A percentile compares a stretch with the other conserved stretches of the same genome.
Evolutionary conservation across 2,797 vertebrate species (phyloP).

Genomic region (Bufotes viridis): DNA sequence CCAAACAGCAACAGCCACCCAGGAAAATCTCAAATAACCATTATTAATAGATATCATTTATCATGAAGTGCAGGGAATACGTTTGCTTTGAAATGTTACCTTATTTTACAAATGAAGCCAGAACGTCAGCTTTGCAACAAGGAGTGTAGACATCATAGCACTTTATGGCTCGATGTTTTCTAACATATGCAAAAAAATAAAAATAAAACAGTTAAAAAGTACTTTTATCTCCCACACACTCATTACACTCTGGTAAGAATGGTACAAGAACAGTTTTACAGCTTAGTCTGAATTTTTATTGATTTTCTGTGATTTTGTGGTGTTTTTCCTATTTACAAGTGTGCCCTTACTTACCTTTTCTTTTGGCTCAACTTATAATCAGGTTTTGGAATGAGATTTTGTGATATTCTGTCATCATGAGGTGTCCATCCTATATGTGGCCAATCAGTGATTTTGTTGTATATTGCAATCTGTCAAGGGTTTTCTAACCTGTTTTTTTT

Average conservation of each 20-base stretch:
- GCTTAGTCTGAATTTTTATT: neutral
- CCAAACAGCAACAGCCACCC: slow-evolving; percentile 40
- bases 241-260: neutral
- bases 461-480: too few species aligned
- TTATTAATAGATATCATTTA: slow-evolving; percentile 60
- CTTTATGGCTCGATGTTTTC: neutral
- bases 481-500: too few species aligned
- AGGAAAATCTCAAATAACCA: slow-evolving; percentile 39
- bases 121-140: neutral
- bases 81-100: slow-evolving; percentile 45
- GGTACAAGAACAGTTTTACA: neutral
- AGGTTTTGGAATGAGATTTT: too few species aligned
- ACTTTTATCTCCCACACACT: neutral
- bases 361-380: too few species aligned
- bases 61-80: slow-evolving; percentile 35
- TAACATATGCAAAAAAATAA: neutral
- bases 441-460: too few species aligned
- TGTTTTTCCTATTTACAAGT: neutral
- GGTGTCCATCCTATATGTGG: too few species aligned
- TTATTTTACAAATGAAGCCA: slow-evolving; percentile 39
- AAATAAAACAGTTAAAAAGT: neutral
- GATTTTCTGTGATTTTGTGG: neutral
- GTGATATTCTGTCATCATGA: too few species aligned
- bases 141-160: neutral
- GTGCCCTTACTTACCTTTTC: too few species aligned